These are phyloP conservation scores for Clytia hemisphaerica DNA, from an alignment of 30 jellyfish, hydroid and myxozoan genomes.

Conservation along the genomic window DNA sequence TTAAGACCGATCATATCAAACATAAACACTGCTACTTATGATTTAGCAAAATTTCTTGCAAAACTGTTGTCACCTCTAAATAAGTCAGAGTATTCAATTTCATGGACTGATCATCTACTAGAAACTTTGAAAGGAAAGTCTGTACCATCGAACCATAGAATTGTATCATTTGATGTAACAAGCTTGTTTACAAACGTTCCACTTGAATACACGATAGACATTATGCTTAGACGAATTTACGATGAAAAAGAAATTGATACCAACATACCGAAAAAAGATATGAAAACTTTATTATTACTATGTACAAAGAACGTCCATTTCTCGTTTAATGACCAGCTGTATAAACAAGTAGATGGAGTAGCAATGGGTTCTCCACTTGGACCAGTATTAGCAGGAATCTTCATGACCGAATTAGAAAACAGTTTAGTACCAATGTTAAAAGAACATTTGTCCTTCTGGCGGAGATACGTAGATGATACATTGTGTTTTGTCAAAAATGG, in stretches of 20 bases:
- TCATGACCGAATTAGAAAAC: constrained; percentile 8
- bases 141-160: background rate
- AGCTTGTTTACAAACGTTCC: background rate
- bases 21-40: background rate
- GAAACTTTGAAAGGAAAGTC: background rate
- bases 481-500: constrained; percentile 5
- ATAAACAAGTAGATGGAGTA: background rate
- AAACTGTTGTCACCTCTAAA: background rate
- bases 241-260: background rate
- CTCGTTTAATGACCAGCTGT: background rate
- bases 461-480: constrained; percentile 24
- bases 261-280: background rate
- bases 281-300: background rate
- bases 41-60: constrained; percentile 2
- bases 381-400: constrained; percentile 7
- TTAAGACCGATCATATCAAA: background rate
- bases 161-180: background rate
- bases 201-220: background rate
- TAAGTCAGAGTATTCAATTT: background rate
- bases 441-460: constrained; percentile 2
- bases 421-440: constrained; percentile 4
- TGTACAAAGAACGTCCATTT: constrained; percentile 9
- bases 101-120: background rate
- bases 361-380: constrained; percentile 19
- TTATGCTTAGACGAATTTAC: background rate